These are phyloP conservation scores for Heterotis niloticus DNA, from an alignment of 2,113 vertebrate species.

Conservation along the genomic window DNA sequence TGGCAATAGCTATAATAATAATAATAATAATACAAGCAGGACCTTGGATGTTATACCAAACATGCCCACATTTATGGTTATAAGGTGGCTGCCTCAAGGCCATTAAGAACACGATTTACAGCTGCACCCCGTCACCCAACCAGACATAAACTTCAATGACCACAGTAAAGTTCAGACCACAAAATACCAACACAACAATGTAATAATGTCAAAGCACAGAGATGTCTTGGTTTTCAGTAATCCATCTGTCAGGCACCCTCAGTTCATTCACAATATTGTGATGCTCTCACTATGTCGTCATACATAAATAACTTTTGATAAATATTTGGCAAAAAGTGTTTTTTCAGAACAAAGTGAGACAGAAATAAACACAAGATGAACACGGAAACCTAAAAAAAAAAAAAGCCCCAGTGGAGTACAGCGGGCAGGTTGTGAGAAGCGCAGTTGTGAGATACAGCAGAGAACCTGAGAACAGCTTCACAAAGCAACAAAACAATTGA, in stretches of 20 bases:
- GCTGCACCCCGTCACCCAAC: too few species aligned
- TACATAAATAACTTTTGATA: neutral
- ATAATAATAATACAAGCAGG: neutral
- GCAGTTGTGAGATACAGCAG: neutral
- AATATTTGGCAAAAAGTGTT: neutral
- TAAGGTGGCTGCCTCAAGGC: too few species aligned
- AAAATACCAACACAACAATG: too few species aligned
- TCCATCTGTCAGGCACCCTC: neutral
- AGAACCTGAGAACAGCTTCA: constrained; percentile 1
- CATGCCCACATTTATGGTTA: neutral
- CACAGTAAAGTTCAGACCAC: too few species aligned
- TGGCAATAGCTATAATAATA: too few species aligned
- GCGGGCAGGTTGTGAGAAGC: neutral
- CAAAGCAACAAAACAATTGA: constrained; percentile 1
- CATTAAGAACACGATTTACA: neutral
- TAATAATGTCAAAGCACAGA: too few species aligned
- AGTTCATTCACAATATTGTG: neutral
- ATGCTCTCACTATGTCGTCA: neutral
- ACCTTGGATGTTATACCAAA: neutral
- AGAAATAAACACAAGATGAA: neutral
- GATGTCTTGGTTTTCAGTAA: neutral
- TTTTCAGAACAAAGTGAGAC: neutral
- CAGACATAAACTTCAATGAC: too few species aligned
- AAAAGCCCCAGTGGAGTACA: neutral
- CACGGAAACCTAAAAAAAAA: neutral